A percentile compares a stretch with the other conserved stretches of the same genome.
These are phyloP conservation scores for Tupiocoris notatus DNA, from an alignment of 2,888 invertebrate genomes.

Conservation along the genomic window DNA sequence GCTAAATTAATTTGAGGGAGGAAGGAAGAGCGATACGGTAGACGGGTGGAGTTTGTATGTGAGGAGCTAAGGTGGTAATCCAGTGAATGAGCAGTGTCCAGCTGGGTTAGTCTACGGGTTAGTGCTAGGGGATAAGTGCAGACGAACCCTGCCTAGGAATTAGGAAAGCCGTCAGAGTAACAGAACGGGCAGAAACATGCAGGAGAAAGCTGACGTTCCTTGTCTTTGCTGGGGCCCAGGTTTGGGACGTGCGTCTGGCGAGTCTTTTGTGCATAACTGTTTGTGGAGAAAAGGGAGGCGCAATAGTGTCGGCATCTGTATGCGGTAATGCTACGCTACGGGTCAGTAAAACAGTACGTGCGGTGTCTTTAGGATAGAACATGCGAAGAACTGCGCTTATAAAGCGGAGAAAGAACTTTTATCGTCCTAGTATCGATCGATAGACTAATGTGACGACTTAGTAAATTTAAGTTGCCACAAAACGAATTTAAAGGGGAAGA, in stretches of 20 bases:
- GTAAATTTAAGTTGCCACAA: too few relatives aligned
- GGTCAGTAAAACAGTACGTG: conserved; percentile 4
- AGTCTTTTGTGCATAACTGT: background rate
- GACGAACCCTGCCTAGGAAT: conserved; percentile 45
- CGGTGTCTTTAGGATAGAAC: background rate
- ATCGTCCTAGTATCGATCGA: too few relatives aligned
- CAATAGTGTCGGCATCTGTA: conserved; percentile 27
- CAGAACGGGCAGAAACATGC: conserved; percentile 26
- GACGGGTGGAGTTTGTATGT: background rate
- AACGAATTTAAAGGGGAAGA: too few relatives aligned
- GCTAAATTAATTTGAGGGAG: conserved; percentile 32
- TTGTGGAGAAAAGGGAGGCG: background rate
- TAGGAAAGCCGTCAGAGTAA: conserved; percentile 40
- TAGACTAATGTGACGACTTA: too few relatives aligned
- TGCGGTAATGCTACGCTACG: conserved; percentile 17
- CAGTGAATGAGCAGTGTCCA: conserved; percentile 32
- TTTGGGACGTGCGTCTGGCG: background rate
- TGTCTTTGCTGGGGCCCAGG: background rate
- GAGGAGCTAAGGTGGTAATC: conserved; percentile 26
- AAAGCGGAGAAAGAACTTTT: too few relatives aligned
- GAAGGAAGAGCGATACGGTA: background rate
- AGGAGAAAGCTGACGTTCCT: background rate
- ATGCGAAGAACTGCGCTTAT: too few relatives aligned
- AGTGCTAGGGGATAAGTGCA: conserved; percentile 31
- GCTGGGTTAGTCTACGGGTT: conserved; percentile 34